Evolutionary conservation across 2,888 invertebrate species (phyloP).

Genomic region (Meganola albula): DNA sequence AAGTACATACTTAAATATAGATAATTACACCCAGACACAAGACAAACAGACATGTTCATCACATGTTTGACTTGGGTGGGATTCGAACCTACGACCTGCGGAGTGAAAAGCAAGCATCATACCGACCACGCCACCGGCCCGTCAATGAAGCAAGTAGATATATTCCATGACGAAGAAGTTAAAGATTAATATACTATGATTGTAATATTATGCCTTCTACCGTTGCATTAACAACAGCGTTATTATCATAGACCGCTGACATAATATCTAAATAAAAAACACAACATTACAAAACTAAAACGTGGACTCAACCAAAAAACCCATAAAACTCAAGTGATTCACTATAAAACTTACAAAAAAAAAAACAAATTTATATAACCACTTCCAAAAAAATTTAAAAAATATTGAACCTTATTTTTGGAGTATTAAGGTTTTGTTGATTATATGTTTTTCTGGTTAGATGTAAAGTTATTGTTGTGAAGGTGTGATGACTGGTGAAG

Average conservation of each 20-base stretch:
- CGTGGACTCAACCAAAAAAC: constrained; percentile 33
- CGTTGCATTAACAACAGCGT: constrained; percentile 53
- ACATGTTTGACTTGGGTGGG: too few relatives aligned
- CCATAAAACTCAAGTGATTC: constrained; percentile 53
- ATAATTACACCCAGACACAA: too few relatives aligned
- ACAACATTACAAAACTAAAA: constrained; percentile 45
- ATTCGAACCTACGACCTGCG: too few relatives aligned
- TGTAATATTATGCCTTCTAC: too few relatives aligned
- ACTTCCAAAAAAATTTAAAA: too few relatives aligned
- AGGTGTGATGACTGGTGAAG: constrained; percentile 45
- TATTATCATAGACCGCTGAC: constrained; percentile 54
- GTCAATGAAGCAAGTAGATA: too few relatives aligned
- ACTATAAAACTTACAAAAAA: constrained; percentile 47
- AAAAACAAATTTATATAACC: constrained; percentile 16
- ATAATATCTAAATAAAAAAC: constrained; percentile 62
- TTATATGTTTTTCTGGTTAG: constrained; percentile 7
- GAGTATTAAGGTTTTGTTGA: constrained; percentile 30
- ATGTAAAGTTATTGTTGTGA: constrained; percentile 18
- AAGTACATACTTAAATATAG: too few relatives aligned
- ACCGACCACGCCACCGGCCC: too few relatives aligned
- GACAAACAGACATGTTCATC: too few relatives aligned
- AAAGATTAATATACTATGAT: too few relatives aligned
- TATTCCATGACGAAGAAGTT: too few relatives aligned
- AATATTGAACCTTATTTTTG: constrained; percentile 24
- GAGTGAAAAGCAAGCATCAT: too few relatives aligned